Evolutionary conservation across 2,797 vertebrate genomes (phyloP).

Genomic region (Meriones psammophilus): DNA sequence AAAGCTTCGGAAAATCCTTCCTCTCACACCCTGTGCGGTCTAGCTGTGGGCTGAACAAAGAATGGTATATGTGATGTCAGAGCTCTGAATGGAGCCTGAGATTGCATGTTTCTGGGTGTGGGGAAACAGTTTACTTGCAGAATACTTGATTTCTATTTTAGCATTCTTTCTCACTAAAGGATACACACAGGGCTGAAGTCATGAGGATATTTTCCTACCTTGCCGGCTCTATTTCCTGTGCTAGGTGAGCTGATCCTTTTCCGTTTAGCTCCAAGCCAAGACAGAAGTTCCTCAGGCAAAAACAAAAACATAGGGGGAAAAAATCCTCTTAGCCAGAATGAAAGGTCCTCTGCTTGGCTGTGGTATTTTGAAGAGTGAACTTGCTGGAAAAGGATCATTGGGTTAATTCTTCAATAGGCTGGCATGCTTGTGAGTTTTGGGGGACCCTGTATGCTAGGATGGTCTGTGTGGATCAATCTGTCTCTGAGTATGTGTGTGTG

Average conservation of each 20-base stretch:
- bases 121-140: not conserved
- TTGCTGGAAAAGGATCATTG: constrained; percentile 65
- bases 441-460: constrained; percentile 22
- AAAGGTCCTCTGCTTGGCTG: constrained; percentile 71
- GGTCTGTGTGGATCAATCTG: constrained; percentile 49
- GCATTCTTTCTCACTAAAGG: constrained; percentile 54
- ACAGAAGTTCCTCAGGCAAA: constrained; percentile 58
- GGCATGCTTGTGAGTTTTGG: constrained; percentile 44
- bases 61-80: constrained; percentile 32
- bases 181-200: not conserved
- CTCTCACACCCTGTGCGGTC: constrained; percentile 59
- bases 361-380: constrained; percentile 71
- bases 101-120: constrained; percentile 29
- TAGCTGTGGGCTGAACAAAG: constrained; percentile 73
- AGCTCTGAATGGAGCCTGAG: constrained; percentile 5
- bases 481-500: not conserved
- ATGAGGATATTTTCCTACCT: constrained; percentile 58
- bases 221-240: constrained; percentile 58
- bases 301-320: constrained; percentile 26
- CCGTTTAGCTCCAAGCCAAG: constrained; percentile 60
- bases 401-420: constrained; percentile 74
- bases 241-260: constrained; percentile 68
- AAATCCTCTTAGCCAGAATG: constrained; percentile 53
- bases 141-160: constrained; percentile 44
- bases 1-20: constrained; percentile 49